Evolutionary conservation across 2,797 vertebrate species (phyloP).

Genomic region (Bradypodion pumilum): DNA sequence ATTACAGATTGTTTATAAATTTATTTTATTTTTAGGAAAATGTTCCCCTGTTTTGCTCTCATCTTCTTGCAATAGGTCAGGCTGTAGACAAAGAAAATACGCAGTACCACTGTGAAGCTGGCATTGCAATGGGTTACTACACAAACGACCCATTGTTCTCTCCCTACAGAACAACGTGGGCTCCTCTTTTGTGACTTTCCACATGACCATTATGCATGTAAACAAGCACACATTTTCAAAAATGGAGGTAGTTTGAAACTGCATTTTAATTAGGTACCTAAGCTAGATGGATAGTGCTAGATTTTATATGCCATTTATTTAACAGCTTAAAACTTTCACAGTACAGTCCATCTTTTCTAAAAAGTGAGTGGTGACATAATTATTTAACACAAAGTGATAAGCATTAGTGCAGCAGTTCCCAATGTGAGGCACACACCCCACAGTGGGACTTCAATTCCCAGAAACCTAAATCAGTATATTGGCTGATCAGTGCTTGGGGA

Average conservation of each 20-base stretch:
- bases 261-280: conserved; percentile 27
- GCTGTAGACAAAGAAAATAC: conserved; percentile 39
- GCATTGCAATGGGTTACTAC: conserved; percentile 5
- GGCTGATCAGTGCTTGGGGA: no score
- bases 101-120: conserved; percentile 43
- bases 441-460: no score
- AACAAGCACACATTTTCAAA: fast-evolving
- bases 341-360: not conserved
- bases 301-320: not conserved
- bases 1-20: conserved; percentile 40
- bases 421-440: no score
- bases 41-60: not conserved
- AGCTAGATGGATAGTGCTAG: not conserved
- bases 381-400: not conserved
- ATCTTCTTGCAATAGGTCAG: conserved; percentile 21
- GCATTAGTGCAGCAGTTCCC: no score
- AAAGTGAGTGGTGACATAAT: not conserved
- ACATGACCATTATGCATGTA: not conserved
- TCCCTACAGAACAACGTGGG: conserved; percentile 12
- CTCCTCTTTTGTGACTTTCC: not conserved
- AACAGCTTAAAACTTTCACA: not conserved
- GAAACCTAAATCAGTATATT: no score
- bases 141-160: conserved; percentile 48
- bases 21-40: not conserved
- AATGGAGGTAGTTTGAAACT: conserved; percentile 7